A percentile compares a stretch with the other conserved stretches of the same genome.
These are phyloP conservation scores for Procambarus clarkii DNA, from an alignment of 1,140 invertebrate genomes.

Conservation along the genomic window DNA sequence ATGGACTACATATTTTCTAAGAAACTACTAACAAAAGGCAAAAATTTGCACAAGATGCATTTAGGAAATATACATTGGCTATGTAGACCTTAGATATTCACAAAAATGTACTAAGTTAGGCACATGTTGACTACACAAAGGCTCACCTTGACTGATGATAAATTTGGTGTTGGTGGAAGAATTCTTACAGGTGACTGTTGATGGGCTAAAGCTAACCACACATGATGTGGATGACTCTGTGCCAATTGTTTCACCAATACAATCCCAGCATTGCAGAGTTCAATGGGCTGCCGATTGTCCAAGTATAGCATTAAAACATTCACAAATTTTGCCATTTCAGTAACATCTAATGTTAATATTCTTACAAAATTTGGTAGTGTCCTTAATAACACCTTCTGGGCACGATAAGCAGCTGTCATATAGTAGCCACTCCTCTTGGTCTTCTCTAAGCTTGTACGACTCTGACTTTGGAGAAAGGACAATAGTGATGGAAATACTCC, in stretches of 20 bases:
- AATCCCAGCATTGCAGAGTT: neutral
- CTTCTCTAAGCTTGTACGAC: constrained; percentile 7
- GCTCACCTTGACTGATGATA: constrained; percentile 27
- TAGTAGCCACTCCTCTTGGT: constrained; percentile 38
- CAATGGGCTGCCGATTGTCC: constrained; percentile 10
- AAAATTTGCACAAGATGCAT: too few relatives aligned
- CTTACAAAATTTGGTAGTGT: neutral
- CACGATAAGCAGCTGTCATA: constrained; percentile 26
- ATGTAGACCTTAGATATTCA: too few relatives aligned
- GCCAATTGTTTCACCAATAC: neutral
- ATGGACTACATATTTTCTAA: too few relatives aligned
- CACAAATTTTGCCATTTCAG: constrained; percentile 12
- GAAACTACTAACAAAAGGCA: too few relatives aligned
- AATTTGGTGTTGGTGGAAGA: constrained; percentile 3
- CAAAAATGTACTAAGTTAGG: too few relatives aligned
- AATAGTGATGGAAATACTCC: constrained; percentile 46
- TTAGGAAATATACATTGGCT: too few relatives aligned
- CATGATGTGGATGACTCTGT: constrained; percentile 11
- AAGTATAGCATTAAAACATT: constrained; percentile 15
- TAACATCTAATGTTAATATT: neutral
- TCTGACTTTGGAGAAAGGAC: constrained; percentile 25
- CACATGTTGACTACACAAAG: neutral
- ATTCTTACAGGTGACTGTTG: constrained; percentile 24
- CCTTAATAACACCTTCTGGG: neutral
- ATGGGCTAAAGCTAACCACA: constrained; percentile 31